Conservation (phyloP, 2,888 invertebrate genomes). For the Bimastos eiseni region DNA sequence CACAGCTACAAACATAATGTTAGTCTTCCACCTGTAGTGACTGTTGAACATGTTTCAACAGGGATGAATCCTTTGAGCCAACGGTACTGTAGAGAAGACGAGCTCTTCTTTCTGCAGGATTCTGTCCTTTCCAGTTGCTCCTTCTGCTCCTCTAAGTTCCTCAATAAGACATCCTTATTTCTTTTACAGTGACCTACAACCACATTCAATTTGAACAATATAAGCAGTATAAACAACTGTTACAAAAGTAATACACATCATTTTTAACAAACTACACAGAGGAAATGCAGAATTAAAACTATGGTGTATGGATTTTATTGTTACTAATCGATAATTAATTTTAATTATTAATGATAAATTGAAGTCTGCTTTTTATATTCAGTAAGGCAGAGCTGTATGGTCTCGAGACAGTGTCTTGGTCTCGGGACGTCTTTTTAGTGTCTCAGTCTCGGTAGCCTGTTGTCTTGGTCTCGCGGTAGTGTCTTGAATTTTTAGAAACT, state of each 20-base stretch:
- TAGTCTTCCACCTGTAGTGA: neutral
- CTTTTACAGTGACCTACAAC: conserved; percentile 21
- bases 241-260: no score
- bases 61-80: neutral
- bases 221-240: neutral
- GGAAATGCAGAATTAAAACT: neutral
- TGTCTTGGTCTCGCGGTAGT: no score
- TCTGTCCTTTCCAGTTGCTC: neutral
- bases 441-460: no score
- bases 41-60: neutral
- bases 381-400: no score
- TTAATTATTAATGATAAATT: no score
- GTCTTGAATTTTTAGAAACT: no score
- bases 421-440: no score
- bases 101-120: neutral
- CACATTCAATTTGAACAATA: neutral
- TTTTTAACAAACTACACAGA: neutral
- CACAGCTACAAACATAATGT: neutral
- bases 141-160: neutral
- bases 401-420: no score
- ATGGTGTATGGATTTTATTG: no score
- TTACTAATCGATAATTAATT: no score
- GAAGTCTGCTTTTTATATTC: no score
- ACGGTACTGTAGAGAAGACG: neutral
- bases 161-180: conserved; percentile 9